Evolutionary conservation across 2,797 vertebrate species (phyloP), one percentile per base, ranked within the genome.

Genomic region (Halcyon leucocephala): DNA sequence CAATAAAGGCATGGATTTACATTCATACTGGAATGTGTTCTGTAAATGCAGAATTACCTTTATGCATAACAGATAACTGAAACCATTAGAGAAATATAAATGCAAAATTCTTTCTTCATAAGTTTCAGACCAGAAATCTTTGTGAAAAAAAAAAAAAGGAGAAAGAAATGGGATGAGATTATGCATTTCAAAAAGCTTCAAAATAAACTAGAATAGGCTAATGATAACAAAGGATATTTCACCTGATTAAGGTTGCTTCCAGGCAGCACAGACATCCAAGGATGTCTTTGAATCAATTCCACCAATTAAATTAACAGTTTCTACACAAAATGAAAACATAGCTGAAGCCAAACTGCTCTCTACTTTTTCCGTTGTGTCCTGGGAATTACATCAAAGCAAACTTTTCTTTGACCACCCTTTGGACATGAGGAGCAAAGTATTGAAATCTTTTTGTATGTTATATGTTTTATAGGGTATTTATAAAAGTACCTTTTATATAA

Each of bases 1-100:
- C 4, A 93, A 70, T 89, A 94, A 89, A 93, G 29, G 7, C 58
- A 5, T 91, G 84, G 77, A 84, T 95, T 96, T 95, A 66, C 48
- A 52, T 87, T 92, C 28, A 87, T 20, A 26, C 3, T 64, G 61
- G n/a, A 95, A n/a, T 12, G 13, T 92, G 33, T 16, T 66, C 55
- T 94, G 46, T 82, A 86, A 93, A 94, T 73, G 26, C 31, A 92
- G 25, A 88, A 93, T 93, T 91, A 44, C 57, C 3, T 65, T 60
- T 79, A 65, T 70, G 73, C 14, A 46, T 62, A 67, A 51, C 12
- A 35, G 14, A 35, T 55, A 14, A 84, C 2, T 76, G 42, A 96
- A 95, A 80, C 48, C 22, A 78, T 92, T 67, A 39, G 49, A 91
- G 41, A 95, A 74, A 62, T 66, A 39, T 4, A 89, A 94, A 86